Percentiles rank a stretch among this genome's conserved stretches.
Evolutionary conservation across 2,888 invertebrate genomes (phyloP).

Genomic region (Noctua janthe): DNA sequence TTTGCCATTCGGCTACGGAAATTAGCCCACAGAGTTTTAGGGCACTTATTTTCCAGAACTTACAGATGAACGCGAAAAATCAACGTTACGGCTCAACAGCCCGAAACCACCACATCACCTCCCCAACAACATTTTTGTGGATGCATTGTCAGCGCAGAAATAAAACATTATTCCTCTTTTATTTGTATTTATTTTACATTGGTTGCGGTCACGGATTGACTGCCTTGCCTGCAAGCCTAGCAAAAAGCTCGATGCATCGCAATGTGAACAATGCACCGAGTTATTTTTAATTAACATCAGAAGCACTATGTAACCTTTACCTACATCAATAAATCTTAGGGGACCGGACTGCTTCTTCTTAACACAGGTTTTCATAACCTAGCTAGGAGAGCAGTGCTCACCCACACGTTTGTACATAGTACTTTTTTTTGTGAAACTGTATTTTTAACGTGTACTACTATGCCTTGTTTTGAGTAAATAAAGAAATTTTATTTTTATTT

Average conservation of each 20-base stretch:
- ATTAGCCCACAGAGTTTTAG: background rate
- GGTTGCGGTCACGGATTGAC: constrained; percentile 51
- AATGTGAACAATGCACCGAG: constrained; percentile 12
- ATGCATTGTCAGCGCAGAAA: constrained; percentile 40
- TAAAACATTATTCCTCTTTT: constrained; percentile 52
- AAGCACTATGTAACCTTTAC: too few species aligned
- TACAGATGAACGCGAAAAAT: background rate
- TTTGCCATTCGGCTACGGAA: background rate
- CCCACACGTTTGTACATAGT: too few species aligned
- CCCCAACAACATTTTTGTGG: constrained; percentile 24
- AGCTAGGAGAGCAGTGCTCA: too few species aligned
- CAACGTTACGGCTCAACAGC: background rate
- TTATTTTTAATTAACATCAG: background rate
- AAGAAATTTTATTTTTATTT: too few species aligned
- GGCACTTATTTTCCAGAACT: background rate
- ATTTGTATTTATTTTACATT: constrained; percentile 58
- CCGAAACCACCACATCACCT: constrained; percentile 10
- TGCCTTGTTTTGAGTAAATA: too few species aligned
- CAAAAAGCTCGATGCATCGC: constrained; percentile 40
- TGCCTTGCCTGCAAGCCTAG: constrained; percentile 29
- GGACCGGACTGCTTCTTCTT: too few species aligned
- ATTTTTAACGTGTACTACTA: too few species aligned
- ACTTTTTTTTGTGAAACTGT: too few species aligned
- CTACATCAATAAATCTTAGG: too few species aligned
- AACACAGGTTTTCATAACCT: too few species aligned